Base-by-base conservation (phyloP, 2,888 invertebrate species). In the Parnassius glacialis region DNA sequence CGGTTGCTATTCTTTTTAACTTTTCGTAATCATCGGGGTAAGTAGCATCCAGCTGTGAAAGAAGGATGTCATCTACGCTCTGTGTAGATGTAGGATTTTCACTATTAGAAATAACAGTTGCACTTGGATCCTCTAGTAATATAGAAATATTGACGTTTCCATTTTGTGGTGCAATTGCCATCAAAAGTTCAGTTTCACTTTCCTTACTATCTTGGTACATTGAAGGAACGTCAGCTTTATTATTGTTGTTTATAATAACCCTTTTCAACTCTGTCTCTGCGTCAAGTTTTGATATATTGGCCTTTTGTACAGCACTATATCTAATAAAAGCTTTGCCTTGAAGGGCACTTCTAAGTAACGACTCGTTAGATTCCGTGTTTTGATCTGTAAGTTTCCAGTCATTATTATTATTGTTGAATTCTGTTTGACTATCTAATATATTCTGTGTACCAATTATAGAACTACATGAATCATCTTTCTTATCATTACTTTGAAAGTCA, bases 21-120 rank as follows among this genome's bases (percentile, higher is more conserved):
- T 96, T 96, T 78, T 97, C 97, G 75, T 96, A 96, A 76, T 97
- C 97, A 69, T 95, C 96, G 0, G 95, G 95, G 71, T 94, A 94
- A 44, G 93, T 93, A 44, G 94, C 92, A 67, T 95, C 95, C 64
- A 95, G 78, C 68, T 94, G 94, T 3, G 95, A 95, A 9, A 95
- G 80, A 57, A 95, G 77, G 55, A 95, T 91, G 68, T 95, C 95
- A 71, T 95, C 95, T 58, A 95, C 94, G 67, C 93, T 93, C 74
- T 91, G 93, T 56, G 94, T 93, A 13, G 94, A 92, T 45, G 93
- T 89, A 12, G 93, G 88, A 70, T 93, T 93, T 55, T 92, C 92
- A 42, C 87, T 85, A 64, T 90, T 92, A 10, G 90, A 74, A 48
- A 91, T 79, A 25, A 91, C 83, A 41, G 87, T 80, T 50, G 83